These are phyloP conservation scores for Halocaridina rubra DNA, from an alignment of 2,888 invertebrate genomes.

Conservation along the genomic window DNA sequence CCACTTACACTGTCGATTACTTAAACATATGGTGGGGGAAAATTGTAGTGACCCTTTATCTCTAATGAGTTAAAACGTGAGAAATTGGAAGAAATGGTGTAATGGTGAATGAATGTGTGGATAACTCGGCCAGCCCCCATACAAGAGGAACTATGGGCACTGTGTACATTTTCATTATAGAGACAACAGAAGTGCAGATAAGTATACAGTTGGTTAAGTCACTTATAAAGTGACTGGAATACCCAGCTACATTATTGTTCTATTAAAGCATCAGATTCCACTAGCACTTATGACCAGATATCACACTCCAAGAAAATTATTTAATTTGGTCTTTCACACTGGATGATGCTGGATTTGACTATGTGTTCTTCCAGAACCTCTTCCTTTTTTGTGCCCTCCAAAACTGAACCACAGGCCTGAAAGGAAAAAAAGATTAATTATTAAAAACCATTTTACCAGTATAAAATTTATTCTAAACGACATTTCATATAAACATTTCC, in stretches of 20 bases:
- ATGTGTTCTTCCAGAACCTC: constrained; percentile 50
- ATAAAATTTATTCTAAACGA: too few species aligned
- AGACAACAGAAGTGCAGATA: not conserved
- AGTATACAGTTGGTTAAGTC: not conserved
- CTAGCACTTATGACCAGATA: constrained; percentile 10
- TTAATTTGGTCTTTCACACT: constrained; percentile 20
- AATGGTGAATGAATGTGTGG: too few species aligned
- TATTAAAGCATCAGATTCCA: not conserved
- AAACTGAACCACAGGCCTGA: constrained; percentile 62
- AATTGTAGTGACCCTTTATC: too few species aligned
- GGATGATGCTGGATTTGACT: constrained; percentile 41
- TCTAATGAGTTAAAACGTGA: too few species aligned
- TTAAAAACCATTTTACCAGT: too few species aligned
- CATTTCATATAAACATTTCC: too few species aligned
- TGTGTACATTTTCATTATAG: not conserved
- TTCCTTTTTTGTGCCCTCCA: constrained; percentile 61
- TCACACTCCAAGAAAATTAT: not conserved
- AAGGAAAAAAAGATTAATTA: too few species aligned
- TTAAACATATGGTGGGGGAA: too few species aligned
- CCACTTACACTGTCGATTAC: too few species aligned
- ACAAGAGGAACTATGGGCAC: not conserved
- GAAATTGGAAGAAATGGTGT: too few species aligned
- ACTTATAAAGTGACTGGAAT: not conserved
- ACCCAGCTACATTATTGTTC: not conserved
- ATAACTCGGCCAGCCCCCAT: too few species aligned